Conservation (phyloP, 2,113 vertebrate species). For the Hypanus sabinus region DNA sequence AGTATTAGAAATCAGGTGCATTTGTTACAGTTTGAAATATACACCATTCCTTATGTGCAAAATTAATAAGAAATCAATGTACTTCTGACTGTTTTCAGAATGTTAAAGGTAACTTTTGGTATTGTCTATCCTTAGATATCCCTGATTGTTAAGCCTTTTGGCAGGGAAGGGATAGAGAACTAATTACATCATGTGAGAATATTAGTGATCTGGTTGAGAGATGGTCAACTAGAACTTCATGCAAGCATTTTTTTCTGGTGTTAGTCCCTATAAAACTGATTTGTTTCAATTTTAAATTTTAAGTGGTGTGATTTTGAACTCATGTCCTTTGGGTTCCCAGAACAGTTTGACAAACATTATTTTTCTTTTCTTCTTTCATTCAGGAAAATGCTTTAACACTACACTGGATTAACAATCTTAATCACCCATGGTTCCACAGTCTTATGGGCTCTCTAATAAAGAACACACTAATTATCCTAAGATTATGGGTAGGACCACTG, state of each 20-base stretch:
- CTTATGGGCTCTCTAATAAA: not conserved
- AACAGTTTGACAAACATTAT: not conserved
- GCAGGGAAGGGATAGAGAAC: not conserved
- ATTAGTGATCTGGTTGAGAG: not conserved
- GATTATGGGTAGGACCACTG: not conserved
- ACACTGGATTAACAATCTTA: not conserved
- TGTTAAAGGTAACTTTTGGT: not conserved
- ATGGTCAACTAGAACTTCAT: not conserved
- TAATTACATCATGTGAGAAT: not conserved
- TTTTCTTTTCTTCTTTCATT: not conserved
- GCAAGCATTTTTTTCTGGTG: not conserved
- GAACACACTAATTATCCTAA: not conserved
- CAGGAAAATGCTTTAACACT: not conserved
- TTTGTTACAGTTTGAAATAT: not conserved
- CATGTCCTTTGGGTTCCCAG: not conserved
- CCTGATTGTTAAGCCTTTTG: not conserved
- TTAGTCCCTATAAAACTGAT: not conserved
- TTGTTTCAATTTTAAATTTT: not conserved
- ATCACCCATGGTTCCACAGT: not conserved
- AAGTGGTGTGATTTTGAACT: not conserved
- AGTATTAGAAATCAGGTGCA: not conserved
- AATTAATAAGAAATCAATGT: not conserved
- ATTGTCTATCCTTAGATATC: not conserved
- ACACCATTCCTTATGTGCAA: not conserved
- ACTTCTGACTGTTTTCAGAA: not conserved